Base-by-base conservation (phyloP, 2,113 vertebrate genomes). In the Channa maculata region DNA sequence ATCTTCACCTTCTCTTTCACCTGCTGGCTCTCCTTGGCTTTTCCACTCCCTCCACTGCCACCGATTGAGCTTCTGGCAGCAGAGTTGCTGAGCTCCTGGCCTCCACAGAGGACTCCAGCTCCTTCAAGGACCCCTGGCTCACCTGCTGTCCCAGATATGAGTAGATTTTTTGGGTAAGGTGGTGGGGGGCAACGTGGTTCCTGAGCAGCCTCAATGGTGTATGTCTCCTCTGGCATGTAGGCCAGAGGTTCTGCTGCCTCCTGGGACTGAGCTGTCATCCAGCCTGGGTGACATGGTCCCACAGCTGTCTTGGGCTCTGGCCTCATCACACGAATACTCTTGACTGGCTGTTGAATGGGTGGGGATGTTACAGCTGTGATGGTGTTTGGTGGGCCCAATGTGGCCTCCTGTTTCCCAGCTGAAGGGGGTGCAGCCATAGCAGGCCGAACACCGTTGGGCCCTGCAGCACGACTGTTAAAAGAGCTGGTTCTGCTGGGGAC, bases 301-400 rank as follows among this genome's bases (percentile, higher is more conserved):
- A 99, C 98, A 0, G 98, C 98, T 0, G 98, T 99, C 91, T 99
- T 98, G 13, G 97, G 98, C 86, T 99, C 98, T 0, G 98, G 98
- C 73, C 98, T 94, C 94, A 98, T 94, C 67, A 99, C 98, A 0
- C 97, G 92, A 88, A 98, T 98, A 48, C 98, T 99, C 92, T 97
- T 99, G 38, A 99, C 97, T 0, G 98, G 97, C 72, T 97, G 96
- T 14, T 99, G 96, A 88, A 99, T 98, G 51, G 98, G 98, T 2
- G 98, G 95, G 1, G 97, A 96, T 0, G 97, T 98, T 50, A 99
- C 97, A 0, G 98, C 94, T 0, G 97, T 99, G 87, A 99, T 96
- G 0, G 97, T 99, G 87, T 98, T 98, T 0, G 97, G 96, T 3
- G 95, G 93, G 0, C 96, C 89, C 70, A 97, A 66, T 3, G 95